Evolutionary conservation across 2,888 invertebrate genomes (phyloP).

Genomic region (Salticus scenicus): DNA sequence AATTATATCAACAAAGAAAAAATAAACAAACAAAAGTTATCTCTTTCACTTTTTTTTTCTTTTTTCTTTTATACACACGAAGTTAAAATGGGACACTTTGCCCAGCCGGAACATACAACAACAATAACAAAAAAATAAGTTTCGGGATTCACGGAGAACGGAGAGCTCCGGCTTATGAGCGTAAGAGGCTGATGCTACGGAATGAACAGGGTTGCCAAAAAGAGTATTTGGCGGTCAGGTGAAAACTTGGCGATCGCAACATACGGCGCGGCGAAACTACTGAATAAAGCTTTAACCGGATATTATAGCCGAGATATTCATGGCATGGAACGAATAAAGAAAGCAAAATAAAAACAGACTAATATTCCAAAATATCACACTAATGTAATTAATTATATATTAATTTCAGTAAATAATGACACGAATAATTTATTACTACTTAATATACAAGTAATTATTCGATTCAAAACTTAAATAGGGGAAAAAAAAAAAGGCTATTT

Average conservation of each 20-base stretch:
- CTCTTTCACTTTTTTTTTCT: neutral
- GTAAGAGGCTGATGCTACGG: constrained; percentile 53
- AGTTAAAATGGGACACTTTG: neutral
- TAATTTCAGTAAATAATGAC: too few species aligned
- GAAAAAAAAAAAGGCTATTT: too few species aligned
- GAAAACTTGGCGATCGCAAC: constrained; percentile 23
- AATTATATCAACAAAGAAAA: neutral
- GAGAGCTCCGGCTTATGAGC: constrained; percentile 31
- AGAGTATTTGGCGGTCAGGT: constrained; percentile 32
- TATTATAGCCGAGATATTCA: too few species aligned
- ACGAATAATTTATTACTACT: too few species aligned
- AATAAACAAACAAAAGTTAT: neutral
- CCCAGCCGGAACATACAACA: neutral
- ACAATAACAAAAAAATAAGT: constrained; percentile 38
- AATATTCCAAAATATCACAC: too few species aligned
- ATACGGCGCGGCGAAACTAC: neutral
- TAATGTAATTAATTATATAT: too few species aligned
- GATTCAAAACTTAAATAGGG: too few species aligned
- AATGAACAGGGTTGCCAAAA: constrained; percentile 53
- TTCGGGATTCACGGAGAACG: constrained; percentile 48
- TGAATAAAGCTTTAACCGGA: neutral
- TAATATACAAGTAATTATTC: too few species aligned
- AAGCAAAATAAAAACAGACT: too few species aligned
- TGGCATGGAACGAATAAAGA: too few species aligned
- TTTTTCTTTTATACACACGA: neutral